Evolutionary conservation across 2,888 invertebrate genomes (phyloP).

Genomic region (Hermodice carunculata): DNA sequence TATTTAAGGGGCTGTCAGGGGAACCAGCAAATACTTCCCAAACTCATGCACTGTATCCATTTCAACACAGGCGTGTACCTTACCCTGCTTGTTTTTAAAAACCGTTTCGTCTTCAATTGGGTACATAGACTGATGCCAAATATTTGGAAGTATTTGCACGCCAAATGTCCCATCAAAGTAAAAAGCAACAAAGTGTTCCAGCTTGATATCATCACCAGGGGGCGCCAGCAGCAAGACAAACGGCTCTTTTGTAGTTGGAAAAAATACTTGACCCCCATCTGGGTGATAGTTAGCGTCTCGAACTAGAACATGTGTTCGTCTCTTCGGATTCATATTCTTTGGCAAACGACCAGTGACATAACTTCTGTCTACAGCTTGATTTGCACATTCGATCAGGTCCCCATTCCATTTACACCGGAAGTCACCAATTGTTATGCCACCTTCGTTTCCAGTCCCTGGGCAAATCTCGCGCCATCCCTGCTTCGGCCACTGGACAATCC

Average conservation of each 20-base stretch:
- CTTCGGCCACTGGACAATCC: slow-evolving; percentile 48
- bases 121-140: slow-evolving; percentile 48
- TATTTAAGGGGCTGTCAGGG: too few species aligned
- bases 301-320: slow-evolving; percentile 43
- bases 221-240: slow-evolving; percentile 31
- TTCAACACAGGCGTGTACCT: slow-evolving; percentile 1
- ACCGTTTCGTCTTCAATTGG: slow-evolving; percentile 40
- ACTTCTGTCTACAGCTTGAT: slow-evolving; percentile 3
- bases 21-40: slow-evolving; percentile 2
- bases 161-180: slow-evolving; percentile 50
- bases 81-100: slow-evolving; percentile 42
- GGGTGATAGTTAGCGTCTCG: slow-evolving; percentile 48
- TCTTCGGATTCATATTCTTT: slow-evolving; percentile 28
- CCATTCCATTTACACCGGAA: slow-evolving; percentile 4
- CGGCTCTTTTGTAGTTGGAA: slow-evolving; percentile 21
- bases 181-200: slow-evolving; percentile 42
- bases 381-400: too few species aligned
- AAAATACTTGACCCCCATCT: slow-evolving; percentile 50
- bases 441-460: slow-evolving; percentile 40
- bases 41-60: slow-evolving; percentile 8
- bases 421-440: slow-evolving; percentile 37
- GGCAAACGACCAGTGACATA: slow-evolving; percentile 42
- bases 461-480: slow-evolving; percentile 42
- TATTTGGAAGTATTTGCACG: slow-evolving; percentile 45
- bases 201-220: slow-evolving; percentile 43